Evolutionary conservation across 2,113 vertebrate species (phyloP).

Genomic region (Circaetus cinerascens): DNA sequence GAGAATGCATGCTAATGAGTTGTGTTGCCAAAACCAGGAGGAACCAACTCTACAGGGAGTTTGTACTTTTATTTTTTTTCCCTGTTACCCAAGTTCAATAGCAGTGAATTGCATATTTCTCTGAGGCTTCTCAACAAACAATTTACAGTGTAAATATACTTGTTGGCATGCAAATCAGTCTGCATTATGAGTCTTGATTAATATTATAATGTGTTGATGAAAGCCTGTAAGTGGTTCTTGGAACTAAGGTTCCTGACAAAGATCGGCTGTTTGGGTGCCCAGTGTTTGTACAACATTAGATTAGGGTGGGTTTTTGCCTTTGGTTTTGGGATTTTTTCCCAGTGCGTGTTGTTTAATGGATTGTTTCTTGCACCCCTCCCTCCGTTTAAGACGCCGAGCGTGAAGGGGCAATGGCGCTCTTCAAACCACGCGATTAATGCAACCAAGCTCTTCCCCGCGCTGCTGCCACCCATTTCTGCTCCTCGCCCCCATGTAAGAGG

Average conservation of each 20-base stretch:
- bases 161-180: conserved; percentile 82
- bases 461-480: not conserved
- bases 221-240: conserved; percentile 78
- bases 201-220: conserved; percentile 84
- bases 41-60: conserved; percentile 50
- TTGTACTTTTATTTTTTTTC: not conserved
- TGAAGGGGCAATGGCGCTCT: not conserved
- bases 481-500: not conserved
- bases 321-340: not conserved
- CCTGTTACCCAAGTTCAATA: conserved; percentile 63
- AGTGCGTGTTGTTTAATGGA: not conserved
- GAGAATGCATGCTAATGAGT: conserved; percentile 50
- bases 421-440: conserved; percentile 45
- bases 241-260: conserved; percentile 74
- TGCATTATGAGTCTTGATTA: conserved; percentile 83
- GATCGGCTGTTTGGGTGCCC: conserved; percentile 74
- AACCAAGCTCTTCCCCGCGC: not conserved
- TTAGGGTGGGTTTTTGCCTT: conserved; percentile 45
- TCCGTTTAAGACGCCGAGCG: not conserved
- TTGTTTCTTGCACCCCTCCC: not conserved
- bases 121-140: conserved; percentile 79
- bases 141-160: conserved; percentile 83
- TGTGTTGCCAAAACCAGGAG: conserved; percentile 48
- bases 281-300: conserved; percentile 69
- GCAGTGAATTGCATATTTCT: conserved; percentile 74